Evolutionary conservation across 2,888 invertebrate genomes (phyloP).

Genomic region (Campaea margaritaria): DNA sequence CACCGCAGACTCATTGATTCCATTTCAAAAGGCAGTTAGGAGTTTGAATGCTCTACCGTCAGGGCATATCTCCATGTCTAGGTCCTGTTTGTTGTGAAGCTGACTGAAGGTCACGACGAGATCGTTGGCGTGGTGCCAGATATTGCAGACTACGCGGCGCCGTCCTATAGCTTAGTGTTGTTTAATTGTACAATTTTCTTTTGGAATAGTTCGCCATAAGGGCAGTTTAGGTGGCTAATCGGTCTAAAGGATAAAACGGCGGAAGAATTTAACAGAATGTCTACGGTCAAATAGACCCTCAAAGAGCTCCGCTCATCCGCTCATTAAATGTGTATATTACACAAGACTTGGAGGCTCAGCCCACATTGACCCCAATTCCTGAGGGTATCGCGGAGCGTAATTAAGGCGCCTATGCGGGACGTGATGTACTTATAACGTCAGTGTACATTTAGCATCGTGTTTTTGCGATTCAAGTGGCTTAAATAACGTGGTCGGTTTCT

Average conservation of each 20-base stretch:
- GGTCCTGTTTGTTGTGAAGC: slow-evolving; percentile 40
- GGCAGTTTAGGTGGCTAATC: background rate
- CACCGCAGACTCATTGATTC: background rate
- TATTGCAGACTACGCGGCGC: slow-evolving; percentile 46
- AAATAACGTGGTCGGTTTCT: background rate
- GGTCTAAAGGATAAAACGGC: no score
- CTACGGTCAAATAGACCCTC: background rate
- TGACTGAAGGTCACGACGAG: slow-evolving; percentile 40
- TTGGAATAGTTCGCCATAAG: slow-evolving; percentile 23
- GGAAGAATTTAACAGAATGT: no score
- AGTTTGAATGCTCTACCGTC: slow-evolving; percentile 13
- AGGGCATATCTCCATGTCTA: slow-evolving; percentile 6
- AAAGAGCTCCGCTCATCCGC: slow-evolving; percentile 3
- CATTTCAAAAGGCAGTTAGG: slow-evolving; percentile 3
- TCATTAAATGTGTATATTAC: slow-evolving; percentile 36
- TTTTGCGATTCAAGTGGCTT: background rate
- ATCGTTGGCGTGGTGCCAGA: slow-evolving; percentile 41
- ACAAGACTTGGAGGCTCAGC: slow-evolving; percentile 23
- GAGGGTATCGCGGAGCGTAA: slow-evolving; percentile 21
- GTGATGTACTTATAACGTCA: slow-evolving; percentile 37
- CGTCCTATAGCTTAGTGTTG: slow-evolving; percentile 43
- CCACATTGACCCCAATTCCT: slow-evolving; percentile 41
- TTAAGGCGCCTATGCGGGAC: slow-evolving; percentile 28
- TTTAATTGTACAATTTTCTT: slow-evolving; percentile 35
- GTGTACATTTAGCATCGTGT: slow-evolving; percentile 25